phyloP scores from a whole-genome alignment of 2,113 vertebrate species.

The Mixornis gularis region DNA sequence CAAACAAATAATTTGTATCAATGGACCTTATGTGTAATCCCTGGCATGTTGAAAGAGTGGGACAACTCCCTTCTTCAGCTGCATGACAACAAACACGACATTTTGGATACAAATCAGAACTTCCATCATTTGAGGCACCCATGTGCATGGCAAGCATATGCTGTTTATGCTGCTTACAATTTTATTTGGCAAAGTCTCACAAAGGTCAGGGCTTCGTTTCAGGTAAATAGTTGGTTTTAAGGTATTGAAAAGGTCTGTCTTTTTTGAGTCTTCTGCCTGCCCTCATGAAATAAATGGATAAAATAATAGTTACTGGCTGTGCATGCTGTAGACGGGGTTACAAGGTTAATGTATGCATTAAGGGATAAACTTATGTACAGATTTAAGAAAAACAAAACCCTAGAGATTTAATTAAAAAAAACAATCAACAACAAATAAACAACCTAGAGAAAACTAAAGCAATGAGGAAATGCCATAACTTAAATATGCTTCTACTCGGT shows the following conservation, averaged over 20 bases:
- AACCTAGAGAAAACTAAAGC: neutral
- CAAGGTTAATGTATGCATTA: neutral
- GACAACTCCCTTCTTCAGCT: neutral
- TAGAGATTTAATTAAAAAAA: neutral
- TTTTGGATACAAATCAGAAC: neutral
- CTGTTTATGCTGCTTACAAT: neutral
- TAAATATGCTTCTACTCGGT: neutral
- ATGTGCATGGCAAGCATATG: neutral
- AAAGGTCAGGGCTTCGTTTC: neutral
- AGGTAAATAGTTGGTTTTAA: neutral
- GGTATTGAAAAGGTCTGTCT: neutral
- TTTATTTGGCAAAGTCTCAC: neutral
- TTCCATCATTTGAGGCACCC: neutral
- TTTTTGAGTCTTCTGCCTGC: neutral
- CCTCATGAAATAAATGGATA: neutral
- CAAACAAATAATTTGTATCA: neutral
- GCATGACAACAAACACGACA: neutral
- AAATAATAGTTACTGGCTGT: neutral
- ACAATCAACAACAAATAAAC: neutral
- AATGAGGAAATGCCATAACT: neutral
- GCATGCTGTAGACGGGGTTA: neutral
- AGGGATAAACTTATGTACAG: neutral
- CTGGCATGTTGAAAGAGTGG: neutral
- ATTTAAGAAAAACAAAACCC: neutral
- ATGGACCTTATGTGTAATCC: neutral